Evolutionary conservation across 1,140 invertebrate species (phyloP), one percentile per base, ranked within the genome.

Genomic region (Portunus trituberculatus): DNA sequence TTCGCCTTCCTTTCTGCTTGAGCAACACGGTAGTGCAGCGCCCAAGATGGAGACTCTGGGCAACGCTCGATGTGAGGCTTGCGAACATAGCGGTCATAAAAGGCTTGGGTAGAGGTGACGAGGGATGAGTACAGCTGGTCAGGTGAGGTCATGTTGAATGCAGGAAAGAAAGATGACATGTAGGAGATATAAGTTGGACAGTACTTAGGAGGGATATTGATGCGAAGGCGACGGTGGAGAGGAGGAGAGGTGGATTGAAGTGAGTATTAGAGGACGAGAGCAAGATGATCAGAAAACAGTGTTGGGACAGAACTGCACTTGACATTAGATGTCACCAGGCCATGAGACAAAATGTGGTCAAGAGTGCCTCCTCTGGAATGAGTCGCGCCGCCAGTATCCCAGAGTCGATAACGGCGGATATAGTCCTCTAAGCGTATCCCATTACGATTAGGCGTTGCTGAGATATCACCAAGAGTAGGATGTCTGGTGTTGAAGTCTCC

Each of bases 401-500:
- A 88, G 46, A 87, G 93, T 52, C 46, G 3, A 32, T 88, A 28
- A 7, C 84, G 45, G 14, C 29, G 20, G 31, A 93, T 86, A 39
- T 87, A 93, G 0, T 88, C 32, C 10, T 86, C 16, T 25, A 93
- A 84, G 32, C 4, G 82, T 52, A 4, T 14, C 90, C 76, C 91
- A 93, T 84, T 93, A 0, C 91, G 39, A 45, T 93, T 93, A 7
- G n/a, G 45, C 4, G 67, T 45, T 39, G 39, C 39, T 76, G 45
- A 82, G 8, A 93, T 67, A 29, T 93, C 67, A n/a, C 59, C 91
- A 14, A 93, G 29, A 45, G n/a, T 67, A 31, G 59, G 90, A 48
- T 93, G 92, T 20, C 39, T 52, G 32, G 92, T 67, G 83, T 84
- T 83, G 83, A 83, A 93, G 52, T 93, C 82, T 1, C 93, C 84